These are phyloP conservation scores for Rhegmatorhina hoffmannsi DNA, from an alignment of 2,113 vertebrate species.

Conservation along the genomic window DNA sequence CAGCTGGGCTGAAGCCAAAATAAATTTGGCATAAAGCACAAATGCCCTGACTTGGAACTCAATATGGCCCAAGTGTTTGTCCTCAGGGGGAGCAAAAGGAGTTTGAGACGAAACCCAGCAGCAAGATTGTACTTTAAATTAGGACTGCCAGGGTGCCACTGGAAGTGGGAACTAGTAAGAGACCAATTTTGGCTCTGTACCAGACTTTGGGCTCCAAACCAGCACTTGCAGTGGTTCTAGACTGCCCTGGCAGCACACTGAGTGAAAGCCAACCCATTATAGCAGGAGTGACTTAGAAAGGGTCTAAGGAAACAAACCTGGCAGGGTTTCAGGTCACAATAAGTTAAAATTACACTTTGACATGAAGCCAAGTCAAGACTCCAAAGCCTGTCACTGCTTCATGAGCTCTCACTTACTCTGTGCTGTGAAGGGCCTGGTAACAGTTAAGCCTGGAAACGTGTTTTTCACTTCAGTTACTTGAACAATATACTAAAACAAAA, in stretches of 20 bases:
- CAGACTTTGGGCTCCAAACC: background rate
- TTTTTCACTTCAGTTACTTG: background rate
- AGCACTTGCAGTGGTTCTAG: background rate
- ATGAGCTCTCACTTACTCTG: background rate
- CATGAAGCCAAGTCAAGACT: background rate
- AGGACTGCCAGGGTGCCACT: background rate
- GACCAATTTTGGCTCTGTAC: background rate
- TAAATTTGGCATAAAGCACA: background rate
- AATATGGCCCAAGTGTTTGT: background rate
- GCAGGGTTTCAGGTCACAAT: background rate
- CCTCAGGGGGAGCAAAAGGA: background rate
- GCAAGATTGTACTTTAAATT: background rate
- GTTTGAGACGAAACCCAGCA: background rate
- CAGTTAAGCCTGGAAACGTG: background rate
- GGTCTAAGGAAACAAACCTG: background rate
- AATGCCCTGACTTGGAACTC: background rate
- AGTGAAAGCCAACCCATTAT: background rate
- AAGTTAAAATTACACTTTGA: constrained; percentile 35
- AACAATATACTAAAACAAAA: background rate
- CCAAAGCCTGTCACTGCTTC: background rate
- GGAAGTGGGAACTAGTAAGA: background rate
- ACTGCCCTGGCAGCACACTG: background rate
- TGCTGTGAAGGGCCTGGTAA: background rate
- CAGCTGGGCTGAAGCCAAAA: background rate
- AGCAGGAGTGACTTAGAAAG: background rate